Percentiles rank a stretch among this genome's conserved stretches.
phyloP scores from a whole-genome alignment of 2,113 vertebrate species.

The Hyperopisus bebe region DNA sequence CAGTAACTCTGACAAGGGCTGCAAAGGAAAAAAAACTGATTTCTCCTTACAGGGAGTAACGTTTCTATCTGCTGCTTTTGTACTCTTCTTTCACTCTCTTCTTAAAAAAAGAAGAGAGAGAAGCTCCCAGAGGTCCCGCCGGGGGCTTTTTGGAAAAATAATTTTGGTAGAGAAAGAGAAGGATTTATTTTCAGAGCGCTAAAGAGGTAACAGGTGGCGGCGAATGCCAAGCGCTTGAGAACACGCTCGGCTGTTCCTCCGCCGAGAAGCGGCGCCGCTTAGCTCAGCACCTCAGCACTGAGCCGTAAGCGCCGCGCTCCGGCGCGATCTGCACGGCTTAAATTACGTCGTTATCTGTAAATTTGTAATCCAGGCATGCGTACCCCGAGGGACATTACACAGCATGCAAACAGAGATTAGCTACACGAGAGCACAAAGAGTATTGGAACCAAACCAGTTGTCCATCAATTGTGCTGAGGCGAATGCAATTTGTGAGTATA shows the following conservation, averaged over 20 bases:
- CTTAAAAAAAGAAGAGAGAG: slow-evolving; percentile 35
- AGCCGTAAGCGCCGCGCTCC: neutral
- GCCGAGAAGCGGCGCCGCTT: neutral
- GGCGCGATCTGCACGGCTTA: neutral
- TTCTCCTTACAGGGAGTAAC: neutral
- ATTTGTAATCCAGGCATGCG: neutral
- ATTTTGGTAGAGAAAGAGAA: slow-evolving; percentile 84
- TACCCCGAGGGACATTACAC: neutral
- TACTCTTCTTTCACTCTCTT: neutral
- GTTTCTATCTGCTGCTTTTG: slow-evolving; percentile 34
- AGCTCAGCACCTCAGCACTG: neutral
- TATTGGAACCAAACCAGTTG: neutral
- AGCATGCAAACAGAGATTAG: neutral
- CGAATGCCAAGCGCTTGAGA: slow-evolving; percentile 53
- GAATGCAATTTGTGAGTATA: neutral
- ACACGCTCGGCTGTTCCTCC: slow-evolving; percentile 32
- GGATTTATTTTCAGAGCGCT: slow-evolving; percentile 60
- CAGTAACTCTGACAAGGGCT: neutral
- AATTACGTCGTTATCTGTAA: neutral
- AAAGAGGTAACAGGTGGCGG: slow-evolving; percentile 69
- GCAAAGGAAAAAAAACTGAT: neutral
- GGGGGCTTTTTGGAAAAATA: slow-evolving; percentile 79
- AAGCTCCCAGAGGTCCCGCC: slow-evolving; percentile 84
- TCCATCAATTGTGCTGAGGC: neutral
- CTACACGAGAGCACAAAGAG: neutral